Evolutionary conservation across 2,888 invertebrate genomes (phyloP).

Genomic region (Sesia bembeciformis): DNA sequence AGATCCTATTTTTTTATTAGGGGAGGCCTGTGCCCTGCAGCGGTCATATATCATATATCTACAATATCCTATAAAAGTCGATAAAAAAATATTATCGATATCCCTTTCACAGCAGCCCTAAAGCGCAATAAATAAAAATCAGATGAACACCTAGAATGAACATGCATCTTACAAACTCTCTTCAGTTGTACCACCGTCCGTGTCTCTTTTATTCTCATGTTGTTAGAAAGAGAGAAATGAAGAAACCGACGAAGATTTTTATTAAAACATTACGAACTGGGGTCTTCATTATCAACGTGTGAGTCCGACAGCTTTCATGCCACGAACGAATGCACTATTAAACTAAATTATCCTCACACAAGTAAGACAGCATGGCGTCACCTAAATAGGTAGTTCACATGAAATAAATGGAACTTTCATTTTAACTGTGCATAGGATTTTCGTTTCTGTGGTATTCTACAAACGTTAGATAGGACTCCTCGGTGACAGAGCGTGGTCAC

Average conservation of each 20-base stretch:
- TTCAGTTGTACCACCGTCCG: not conserved
- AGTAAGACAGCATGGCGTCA: too few relatives aligned
- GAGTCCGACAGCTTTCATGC: slow-evolving; percentile 42
- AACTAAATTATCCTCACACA: too few relatives aligned
- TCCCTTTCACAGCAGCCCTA: not conserved
- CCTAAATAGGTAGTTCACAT: too few relatives aligned
- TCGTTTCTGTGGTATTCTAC: too few relatives aligned
- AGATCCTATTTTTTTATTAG: too few relatives aligned
- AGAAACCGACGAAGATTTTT: slow-evolving; percentile 27
- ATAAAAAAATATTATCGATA: not conserved
- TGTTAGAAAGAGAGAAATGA: slow-evolving; percentile 22
- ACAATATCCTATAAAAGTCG: too few relatives aligned
- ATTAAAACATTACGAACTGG: slow-evolving; percentile 43
- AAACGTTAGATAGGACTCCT: too few relatives aligned
- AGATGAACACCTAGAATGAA: slow-evolving; percentile 51
- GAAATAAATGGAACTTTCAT: too few relatives aligned
- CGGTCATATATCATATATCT: too few relatives aligned
- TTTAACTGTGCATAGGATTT: too few relatives aligned
- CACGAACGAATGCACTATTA: slow-evolving; percentile 35
- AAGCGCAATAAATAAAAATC: slow-evolving; percentile 25
- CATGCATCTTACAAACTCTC: slow-evolving; percentile 11
- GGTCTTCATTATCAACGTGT: slow-evolving; percentile 55
- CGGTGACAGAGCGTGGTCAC: too few relatives aligned
- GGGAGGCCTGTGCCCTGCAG: too few relatives aligned
- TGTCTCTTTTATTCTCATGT: slow-evolving; percentile 10